Evolutionary conservation across 2,888 invertebrate genomes (phyloP).

Genomic region (Nephrocerus scutellatus): DNA sequence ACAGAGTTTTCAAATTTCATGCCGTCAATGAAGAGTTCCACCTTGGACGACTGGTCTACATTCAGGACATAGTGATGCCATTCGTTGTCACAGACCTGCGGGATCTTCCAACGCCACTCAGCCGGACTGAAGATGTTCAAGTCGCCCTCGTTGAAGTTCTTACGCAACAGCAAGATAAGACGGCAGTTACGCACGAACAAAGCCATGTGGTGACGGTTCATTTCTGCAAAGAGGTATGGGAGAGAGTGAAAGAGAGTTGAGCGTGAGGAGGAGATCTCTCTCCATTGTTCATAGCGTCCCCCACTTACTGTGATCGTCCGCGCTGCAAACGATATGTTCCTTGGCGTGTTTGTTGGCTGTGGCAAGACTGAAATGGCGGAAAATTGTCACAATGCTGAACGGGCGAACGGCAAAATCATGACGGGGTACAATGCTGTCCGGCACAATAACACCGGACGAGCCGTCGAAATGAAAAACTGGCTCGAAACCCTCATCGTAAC

Average conservation of each 20-base stretch:
- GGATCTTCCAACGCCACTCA: conserved; percentile 97
- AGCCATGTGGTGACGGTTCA: conserved; percentile 99
- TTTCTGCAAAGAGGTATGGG: conserved; percentile 68
- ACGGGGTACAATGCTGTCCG: conserved; percentile 67
- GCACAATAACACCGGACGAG: conserved; percentile 79
- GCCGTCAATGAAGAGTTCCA: conserved; percentile 84
- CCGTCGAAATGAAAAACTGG: conserved; percentile 97
- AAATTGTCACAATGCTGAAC: conserved; percentile 91
- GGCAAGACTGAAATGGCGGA: conserved; percentile 77
- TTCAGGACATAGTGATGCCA: conserved; percentile 98
- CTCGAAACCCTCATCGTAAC: conserved; percentile 80
- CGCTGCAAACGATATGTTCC: conserved; percentile 94
- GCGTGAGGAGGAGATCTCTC: background rate
- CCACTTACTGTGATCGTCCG: conserved; percentile 90
- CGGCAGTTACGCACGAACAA: conserved; percentile 96
- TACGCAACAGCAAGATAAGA: conserved; percentile 79
- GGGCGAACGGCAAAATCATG: conserved; percentile 59
- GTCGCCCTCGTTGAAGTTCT: conserved; percentile 89
- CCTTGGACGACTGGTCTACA: conserved; percentile 79
- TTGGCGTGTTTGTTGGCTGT: conserved; percentile 83
- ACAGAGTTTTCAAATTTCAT: conserved; percentile 48
- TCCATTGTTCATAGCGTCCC: background rate
- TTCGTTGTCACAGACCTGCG: conserved; percentile 93
- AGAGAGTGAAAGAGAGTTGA: too few relatives aligned
- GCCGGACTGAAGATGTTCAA: conserved; percentile 93